These are phyloP conservation scores for Philopedon plagiatum DNA, from an alignment of 2,888 invertebrate genomes.

Conservation along the genomic window DNA sequence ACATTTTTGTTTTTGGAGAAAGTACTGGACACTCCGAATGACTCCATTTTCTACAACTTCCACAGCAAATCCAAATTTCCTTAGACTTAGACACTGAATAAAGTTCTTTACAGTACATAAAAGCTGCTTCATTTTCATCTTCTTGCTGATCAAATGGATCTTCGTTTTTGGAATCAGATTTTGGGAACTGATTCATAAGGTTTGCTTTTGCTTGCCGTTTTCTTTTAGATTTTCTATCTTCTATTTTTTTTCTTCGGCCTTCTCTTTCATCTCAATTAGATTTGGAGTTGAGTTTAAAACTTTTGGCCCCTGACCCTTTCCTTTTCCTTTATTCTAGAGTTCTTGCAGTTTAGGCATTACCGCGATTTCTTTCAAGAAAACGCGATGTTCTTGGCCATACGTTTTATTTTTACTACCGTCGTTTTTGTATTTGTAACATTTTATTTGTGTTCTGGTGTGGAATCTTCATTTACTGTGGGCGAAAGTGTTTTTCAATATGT, in stretches of 20 bases:
- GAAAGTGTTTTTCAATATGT: not conserved
- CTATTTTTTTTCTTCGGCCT: not conserved
- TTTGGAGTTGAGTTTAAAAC: conserved; percentile 9
- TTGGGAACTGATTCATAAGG: not conserved
- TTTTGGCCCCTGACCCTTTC: not conserved
- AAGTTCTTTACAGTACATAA: not conserved
- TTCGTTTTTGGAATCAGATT: not conserved
- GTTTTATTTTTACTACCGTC: too few relatives aligned
- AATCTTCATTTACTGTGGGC: not conserved
- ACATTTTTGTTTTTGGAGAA: too few relatives aligned
- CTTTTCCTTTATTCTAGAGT: not conserved
- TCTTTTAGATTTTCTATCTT: not conserved
- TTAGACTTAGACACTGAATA: not conserved
- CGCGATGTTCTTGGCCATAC: too few relatives aligned
- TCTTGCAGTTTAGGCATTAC: not conserved
- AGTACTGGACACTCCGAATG: too few relatives aligned
- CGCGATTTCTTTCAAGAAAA: not conserved
- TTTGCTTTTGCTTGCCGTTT: conserved; percentile 3
- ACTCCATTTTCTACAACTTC: too few relatives aligned
- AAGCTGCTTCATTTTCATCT: not conserved
- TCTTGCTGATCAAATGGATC: not conserved
- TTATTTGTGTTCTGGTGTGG: too few relatives aligned
- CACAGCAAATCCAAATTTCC: too few relatives aligned
- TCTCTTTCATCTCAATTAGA: conserved; percentile 1
- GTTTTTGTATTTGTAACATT: too few relatives aligned